Conservation (phyloP, 2,113 vertebrate species). For the Pseudopipra pipra region DNA sequence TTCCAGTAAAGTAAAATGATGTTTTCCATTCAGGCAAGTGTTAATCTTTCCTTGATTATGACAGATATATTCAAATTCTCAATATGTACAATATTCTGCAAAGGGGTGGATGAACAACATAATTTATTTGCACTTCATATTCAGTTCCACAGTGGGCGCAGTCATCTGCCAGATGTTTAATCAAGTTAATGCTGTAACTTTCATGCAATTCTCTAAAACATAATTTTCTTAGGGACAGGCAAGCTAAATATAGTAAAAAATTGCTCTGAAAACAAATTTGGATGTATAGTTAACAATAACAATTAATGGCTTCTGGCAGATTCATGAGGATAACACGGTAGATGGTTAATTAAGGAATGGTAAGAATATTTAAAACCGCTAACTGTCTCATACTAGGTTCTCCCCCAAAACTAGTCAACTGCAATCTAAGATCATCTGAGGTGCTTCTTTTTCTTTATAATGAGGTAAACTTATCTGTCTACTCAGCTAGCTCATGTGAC, state of each 20-base stretch:
- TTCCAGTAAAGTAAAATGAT: slow-evolving; percentile 11
- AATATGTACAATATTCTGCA: background rate
- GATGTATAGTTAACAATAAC: background rate
- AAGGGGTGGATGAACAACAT: background rate
- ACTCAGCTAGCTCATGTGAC: background rate
- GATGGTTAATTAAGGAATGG: background rate
- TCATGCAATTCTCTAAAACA: background rate
- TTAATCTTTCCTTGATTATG: background rate
- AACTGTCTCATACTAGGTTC: background rate
- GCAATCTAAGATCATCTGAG: background rate
- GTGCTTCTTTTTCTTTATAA: background rate
- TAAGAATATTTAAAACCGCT: background rate
- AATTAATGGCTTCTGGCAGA: background rate
- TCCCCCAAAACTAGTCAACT: background rate
- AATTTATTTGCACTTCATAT: slow-evolving; percentile 45
- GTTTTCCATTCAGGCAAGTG: background rate
- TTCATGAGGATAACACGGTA: background rate
- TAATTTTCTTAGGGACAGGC: background rate
- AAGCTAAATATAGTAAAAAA: slow-evolving; percentile 31
- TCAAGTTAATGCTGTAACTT: slow-evolving; percentile 37
- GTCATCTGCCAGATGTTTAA: slow-evolving; percentile 42
- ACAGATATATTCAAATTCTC: background rate
- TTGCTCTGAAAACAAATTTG: slow-evolving; percentile 18
- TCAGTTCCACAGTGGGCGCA: background rate
- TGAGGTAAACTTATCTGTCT: background rate